These are phyloP conservation scores for Telmatochromis sp. DNA, from an alignment of 2,113 vertebrate species.

Conservation along the genomic window DNA sequence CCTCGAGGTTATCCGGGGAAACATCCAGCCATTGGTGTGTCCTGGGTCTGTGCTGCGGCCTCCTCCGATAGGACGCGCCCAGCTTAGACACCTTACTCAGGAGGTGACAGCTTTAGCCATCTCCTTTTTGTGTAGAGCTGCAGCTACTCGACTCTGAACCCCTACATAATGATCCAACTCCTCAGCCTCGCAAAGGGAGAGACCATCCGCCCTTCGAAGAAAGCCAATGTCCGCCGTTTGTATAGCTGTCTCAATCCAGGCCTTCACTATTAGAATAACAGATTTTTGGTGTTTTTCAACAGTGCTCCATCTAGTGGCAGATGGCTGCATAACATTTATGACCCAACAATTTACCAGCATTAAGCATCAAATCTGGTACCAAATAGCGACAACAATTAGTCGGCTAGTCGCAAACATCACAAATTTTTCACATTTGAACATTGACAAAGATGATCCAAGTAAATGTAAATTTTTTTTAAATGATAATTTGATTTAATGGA, in stretches of 20 bases:
- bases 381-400: background rate
- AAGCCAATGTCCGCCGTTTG: fast-evolving
- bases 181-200: background rate
- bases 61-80: background rate
- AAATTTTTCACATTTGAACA: background rate
- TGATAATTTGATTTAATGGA: background rate
- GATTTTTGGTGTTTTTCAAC: background rate
- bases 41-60: background rate
- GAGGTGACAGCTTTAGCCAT: background rate
- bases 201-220: background rate
- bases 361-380: background rate
- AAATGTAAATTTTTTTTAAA: background rate
- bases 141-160: background rate
- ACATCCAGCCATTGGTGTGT: background rate
- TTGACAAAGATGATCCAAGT: background rate
- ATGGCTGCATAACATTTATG: background rate
- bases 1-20: background rate
- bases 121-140: background rate
- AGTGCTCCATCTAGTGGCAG: background rate
- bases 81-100: background rate
- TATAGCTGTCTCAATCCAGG: background rate
- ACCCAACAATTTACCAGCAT: background rate
- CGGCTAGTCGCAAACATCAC: background rate
- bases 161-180: background rate
- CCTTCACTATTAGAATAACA: background rate